Percentiles rank a stretch among this genome's conserved stretches.
Evolutionary conservation across 2,113 vertebrate species (phyloP).

Genomic region (Chrysochloris asiatica): DNA sequence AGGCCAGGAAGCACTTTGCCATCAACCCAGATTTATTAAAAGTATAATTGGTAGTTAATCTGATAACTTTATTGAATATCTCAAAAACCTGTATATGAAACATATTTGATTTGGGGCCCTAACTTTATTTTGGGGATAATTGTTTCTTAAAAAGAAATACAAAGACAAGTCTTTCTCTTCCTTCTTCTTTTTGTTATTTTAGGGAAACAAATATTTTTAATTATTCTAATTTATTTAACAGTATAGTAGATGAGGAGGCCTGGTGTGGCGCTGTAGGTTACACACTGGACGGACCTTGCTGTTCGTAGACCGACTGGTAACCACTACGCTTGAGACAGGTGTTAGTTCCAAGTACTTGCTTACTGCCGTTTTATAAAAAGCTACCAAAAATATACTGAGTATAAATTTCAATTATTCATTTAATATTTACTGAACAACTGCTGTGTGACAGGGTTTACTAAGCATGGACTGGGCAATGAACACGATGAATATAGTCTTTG

Average conservation of each 20-base stretch:
- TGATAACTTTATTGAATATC: neutral
- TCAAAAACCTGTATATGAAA: neutral
- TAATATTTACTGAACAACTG: neutral
- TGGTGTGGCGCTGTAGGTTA: no score
- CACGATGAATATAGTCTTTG: neutral
- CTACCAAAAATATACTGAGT: conserved; percentile 3
- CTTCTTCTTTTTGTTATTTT: neutral
- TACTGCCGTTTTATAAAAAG: neutral
- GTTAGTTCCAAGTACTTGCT: conserved; percentile 26
- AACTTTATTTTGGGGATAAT: neutral
- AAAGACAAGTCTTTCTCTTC: neutral
- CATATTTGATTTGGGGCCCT: neutral
- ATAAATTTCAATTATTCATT: neutral
- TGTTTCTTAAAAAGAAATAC: neutral
- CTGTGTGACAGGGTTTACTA: neutral
- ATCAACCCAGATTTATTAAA: neutral
- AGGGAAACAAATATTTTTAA: neutral
- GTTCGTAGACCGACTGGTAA: no score
- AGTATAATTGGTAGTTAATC: neutral
- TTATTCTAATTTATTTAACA: conserved; percentile 11
- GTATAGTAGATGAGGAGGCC: neutral
- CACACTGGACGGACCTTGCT: no score
- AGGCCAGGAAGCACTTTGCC: conserved; percentile 25
- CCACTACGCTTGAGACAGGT: no score
- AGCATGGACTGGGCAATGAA: neutral